Base-by-base conservation (phyloP, 2,113 vertebrate species). In the Lota lota region DNA sequence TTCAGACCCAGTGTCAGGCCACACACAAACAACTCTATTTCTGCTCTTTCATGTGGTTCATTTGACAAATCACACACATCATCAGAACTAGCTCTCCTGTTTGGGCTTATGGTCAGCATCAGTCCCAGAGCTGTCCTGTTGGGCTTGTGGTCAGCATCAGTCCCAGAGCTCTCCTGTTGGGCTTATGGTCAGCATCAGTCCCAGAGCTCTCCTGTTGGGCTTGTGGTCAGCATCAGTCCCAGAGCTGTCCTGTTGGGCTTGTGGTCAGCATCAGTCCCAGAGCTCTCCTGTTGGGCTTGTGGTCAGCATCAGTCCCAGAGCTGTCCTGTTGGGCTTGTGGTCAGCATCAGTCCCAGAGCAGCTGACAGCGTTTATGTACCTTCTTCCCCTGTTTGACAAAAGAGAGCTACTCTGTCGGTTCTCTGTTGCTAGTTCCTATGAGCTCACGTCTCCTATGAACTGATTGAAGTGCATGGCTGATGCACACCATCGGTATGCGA, bases 341-440 rank as follows among this genome's bases (percentile, higher is more conserved):
- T 33, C 11, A 60, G 5, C 40, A 47, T 14, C 28, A 11, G 10
- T 2, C 40, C 40, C 40, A 47, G 22, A 79, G 83, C 88, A 89
- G 84, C 80, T 89, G 88, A 61, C 73, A 74, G 75, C 88, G 80
- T 78, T 92, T 91, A 89, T 80, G 14, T 61, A 22, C 81, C 78
- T 75, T 61, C 64, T 74, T 67, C 40, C 28, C 28, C 40, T 10
- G 40, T 66, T 66, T 64, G 51, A 71, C 40, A 85, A 21, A 61
- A 51, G 21, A 14, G 16, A 22, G 60, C 36, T 67, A 22, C 61
- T 58, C 28, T 47, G 40, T 47, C 40, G 17, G 21, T 28, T 18
- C 69, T 17, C 24, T 33, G 2, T 51, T 68, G 65, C 50, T 19
- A 22, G 58, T 50, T 19, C 36, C 51, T 22, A 50, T 22, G 66